Evolutionary conservation across 2,797 vertebrate species (phyloP).

Genomic region (Characodon lateralis): DNA sequence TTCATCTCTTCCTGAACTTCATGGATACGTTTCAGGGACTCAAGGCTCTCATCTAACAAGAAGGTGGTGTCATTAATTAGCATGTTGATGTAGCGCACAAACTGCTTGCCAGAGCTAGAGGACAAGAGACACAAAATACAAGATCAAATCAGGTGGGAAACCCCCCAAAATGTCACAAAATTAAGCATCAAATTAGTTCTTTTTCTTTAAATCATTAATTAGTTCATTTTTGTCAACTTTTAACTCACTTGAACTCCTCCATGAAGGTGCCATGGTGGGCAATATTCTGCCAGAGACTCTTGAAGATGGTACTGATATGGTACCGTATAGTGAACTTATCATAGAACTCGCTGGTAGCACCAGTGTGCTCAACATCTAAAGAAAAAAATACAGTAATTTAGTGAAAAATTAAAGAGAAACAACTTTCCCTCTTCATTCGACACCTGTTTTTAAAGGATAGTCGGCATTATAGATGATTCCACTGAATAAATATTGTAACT

Average conservation of each 20-base stretch:
- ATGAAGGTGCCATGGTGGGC: constrained; percentile 98
- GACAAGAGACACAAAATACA: constrained; percentile 8
- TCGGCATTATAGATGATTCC: neutral
- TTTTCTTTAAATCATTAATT: neutral
- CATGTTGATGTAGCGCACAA: constrained; percentile 99
- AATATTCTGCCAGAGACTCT: constrained; percentile 98
- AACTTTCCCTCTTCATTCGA: neutral
- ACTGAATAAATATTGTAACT: neutral
- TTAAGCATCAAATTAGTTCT: neutral
- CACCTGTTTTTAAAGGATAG: neutral
- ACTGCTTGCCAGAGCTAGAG: constrained; percentile 96
- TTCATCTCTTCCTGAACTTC: constrained; percentile 99
- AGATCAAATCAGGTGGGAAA: constrained; percentile 15
- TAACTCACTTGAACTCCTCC: constrained; percentile 99
- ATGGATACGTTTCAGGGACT: constrained; percentile 98
- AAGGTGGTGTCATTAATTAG: constrained; percentile 99
- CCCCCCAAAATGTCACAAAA: neutral
- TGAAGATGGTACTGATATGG: constrained; percentile 99
- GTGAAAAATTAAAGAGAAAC: neutral
- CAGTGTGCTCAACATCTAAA: constrained; percentile 96
- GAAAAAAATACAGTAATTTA: neutral
- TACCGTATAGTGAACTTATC: constrained; percentile 99
- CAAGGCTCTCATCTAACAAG: constrained; percentile 96
- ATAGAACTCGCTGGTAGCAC: constrained; percentile 98
- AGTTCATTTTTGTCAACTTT: neutral